Percentiles rank a stretch among this genome's conserved stretches.
Conservation (phyloP, 2,888 invertebrate species). For the Melieria picta region DNA sequence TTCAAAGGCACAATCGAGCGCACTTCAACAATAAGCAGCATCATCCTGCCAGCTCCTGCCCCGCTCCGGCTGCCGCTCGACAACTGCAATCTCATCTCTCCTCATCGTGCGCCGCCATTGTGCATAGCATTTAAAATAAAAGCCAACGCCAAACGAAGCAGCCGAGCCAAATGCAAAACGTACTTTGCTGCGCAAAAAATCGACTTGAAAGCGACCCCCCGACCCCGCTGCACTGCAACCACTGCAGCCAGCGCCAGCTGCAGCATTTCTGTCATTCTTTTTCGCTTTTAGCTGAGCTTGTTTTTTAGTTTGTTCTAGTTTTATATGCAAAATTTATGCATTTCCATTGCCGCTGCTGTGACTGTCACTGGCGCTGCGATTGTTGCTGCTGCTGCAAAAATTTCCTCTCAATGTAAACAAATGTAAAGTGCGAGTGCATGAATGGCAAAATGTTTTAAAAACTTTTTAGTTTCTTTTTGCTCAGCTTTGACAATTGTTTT, state of each 20-base stretch:
- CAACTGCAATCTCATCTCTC: no score
- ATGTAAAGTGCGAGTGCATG: background rate
- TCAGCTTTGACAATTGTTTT: no score
- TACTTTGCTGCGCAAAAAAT: background rate
- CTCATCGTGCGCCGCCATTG: background rate
- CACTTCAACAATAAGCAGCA: constrained; percentile 26
- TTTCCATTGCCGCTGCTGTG: background rate
- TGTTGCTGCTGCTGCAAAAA: background rate
- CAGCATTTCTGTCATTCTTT: background rate
- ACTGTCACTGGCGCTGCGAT: no score
- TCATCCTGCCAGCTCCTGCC: background rate
- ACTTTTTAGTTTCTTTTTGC: background rate
- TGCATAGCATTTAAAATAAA: constrained; percentile 10
- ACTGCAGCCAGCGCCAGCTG: background rate
- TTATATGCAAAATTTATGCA: constrained; percentile 4
- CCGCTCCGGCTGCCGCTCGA: no score
- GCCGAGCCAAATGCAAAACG: background rate
- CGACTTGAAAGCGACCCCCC: background rate
- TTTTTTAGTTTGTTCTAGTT: background rate
- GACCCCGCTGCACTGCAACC: background rate
- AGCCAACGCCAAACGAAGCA: background rate
- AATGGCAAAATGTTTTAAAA: background rate
- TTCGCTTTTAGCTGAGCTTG: background rate
- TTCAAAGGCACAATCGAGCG: constrained; percentile 15
- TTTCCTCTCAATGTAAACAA: background rate